phyloP scores from a whole-genome alignment of 2,797 vertebrate species.

The Heterohyrax brucei region DNA sequence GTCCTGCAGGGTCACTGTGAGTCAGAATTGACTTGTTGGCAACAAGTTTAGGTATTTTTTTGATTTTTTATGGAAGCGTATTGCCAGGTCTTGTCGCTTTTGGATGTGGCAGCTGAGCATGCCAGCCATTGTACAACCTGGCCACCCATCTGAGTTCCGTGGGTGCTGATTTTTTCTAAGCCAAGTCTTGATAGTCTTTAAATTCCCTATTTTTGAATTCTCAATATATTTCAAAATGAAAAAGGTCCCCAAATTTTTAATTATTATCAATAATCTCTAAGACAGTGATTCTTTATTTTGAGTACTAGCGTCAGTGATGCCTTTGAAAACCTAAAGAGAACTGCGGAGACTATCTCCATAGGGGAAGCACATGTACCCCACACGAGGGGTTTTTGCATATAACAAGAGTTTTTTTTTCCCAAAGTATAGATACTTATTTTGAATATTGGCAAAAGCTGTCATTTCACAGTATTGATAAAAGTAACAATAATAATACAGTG shows the following conservation, averaged over 20 bases:
- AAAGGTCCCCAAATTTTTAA: not conserved
- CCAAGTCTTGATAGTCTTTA: not conserved
- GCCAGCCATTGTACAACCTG: not conserved
- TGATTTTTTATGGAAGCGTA: no score
- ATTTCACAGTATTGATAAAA: no score
- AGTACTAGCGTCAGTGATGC: not conserved
- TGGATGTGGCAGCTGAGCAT: not conserved
- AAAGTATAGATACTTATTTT: no score
- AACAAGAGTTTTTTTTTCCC: no score
- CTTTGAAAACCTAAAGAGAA: not conserved
- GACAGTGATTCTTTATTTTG: not conserved
- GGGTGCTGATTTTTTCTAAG: not conserved
- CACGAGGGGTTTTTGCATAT: not conserved
- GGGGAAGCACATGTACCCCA: not conserved
- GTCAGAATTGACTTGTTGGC: no score
- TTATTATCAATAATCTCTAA: not conserved
- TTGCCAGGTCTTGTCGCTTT: not conserved
- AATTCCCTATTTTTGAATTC: not conserved
- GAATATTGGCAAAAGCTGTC: no score
- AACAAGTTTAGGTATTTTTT: no score
- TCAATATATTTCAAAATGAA: not conserved
- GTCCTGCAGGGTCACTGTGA: no score
- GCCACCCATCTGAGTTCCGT: not conserved
- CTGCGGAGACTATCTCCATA: not conserved
- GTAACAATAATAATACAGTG: no score